Evolutionary conservation across 2,888 invertebrate species (phyloP).

Genomic region (Agrilus mali): DNA sequence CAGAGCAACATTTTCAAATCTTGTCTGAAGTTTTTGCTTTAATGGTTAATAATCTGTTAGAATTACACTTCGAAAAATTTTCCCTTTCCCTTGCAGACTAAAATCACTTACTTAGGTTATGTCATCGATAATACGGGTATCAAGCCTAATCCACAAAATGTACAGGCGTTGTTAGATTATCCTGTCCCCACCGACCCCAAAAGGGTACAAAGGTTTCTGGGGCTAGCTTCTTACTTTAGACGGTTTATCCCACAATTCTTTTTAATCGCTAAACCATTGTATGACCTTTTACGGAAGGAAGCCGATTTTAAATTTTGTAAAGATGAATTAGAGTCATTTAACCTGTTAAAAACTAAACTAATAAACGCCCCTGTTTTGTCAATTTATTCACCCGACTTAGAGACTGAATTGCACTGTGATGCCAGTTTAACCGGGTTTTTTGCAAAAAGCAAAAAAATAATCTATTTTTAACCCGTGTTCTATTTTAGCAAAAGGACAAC

Average conservation of each 20-base stretch:
- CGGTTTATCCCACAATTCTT: slow-evolving; percentile 1
- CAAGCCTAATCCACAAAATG: not conserved
- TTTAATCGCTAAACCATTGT: not conserved
- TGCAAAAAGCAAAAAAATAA: slow-evolving; percentile 18
- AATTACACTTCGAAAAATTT: slow-evolving; percentile 5
- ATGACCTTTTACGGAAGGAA: slow-evolving; percentile 1
- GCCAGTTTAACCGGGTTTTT: slow-evolving; percentile 20
- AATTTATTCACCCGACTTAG: slow-evolving; percentile 17
- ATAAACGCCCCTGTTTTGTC: slow-evolving; percentile 15
- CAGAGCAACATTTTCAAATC: slow-evolving; percentile 11
- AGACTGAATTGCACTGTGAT: slow-evolving; percentile 24
- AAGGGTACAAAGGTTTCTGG: not conserved
- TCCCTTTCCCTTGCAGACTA: slow-evolving; percentile 7
- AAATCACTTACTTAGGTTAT: slow-evolving; percentile 18
- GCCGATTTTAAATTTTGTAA: not conserved
- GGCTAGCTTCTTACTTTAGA: slow-evolving; percentile 1
- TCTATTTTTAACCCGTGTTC: slow-evolving; percentile 19
- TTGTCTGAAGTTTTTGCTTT: not conserved
- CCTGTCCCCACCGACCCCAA: not conserved
- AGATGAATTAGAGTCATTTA: not conserved
- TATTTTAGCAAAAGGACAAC: slow-evolving; percentile 23
- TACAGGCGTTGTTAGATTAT: not conserved
- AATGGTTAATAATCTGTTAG: slow-evolving; percentile 1
- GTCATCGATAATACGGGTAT: slow-evolving; percentile 6
- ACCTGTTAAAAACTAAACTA: slow-evolving; percentile 13